Percentiles rank a stretch among this genome's conserved stretches.
Evolutionary conservation across 2,888 invertebrate genomes (phyloP).

Genomic region (Phoenoteleia sp.): DNA sequence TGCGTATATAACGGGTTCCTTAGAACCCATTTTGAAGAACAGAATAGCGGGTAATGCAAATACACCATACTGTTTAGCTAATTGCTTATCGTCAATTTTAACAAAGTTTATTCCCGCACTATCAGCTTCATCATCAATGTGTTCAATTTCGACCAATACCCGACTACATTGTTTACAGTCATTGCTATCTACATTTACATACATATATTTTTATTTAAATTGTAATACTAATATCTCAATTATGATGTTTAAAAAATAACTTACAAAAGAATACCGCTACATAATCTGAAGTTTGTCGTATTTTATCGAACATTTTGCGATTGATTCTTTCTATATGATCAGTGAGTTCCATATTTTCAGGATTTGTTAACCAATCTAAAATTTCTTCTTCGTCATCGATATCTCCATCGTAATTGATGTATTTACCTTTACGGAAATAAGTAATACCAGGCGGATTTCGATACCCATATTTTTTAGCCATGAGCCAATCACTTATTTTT

Average conservation of each 20-base stretch:
- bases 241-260: conserved; percentile 87
- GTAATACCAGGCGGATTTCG: conserved; percentile 96
- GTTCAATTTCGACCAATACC: conserved; percentile 95
- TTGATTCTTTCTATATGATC: conserved; percentile 97
- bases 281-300: conserved; percentile 95
- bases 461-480: conserved; percentile 98
- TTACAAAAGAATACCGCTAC: conserved; percentile 98
- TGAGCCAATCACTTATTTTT: conserved; percentile 94
- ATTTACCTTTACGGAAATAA: conserved; percentile 96
- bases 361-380: conserved; percentile 97
- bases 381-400: conserved; percentile 96
- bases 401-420: conserved; percentile 97
- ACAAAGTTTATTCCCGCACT: conserved; percentile 96
- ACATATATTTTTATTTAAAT: too few species aligned
- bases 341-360: conserved; percentile 97
- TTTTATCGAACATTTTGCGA: conserved; percentile 97
- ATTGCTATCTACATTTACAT: conserved; percentile 96
- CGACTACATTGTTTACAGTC: conserved; percentile 98
- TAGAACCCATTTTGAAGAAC: conserved; percentile 95
- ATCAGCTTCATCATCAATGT: conserved; percentile 98
- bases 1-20: conserved; percentile 97
- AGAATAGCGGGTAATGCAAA: conserved; percentile 96
- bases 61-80: conserved; percentile 96
- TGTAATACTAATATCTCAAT: too few species aligned
- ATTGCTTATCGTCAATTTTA: conserved; percentile 95